Base-by-base conservation (phyloP, 1,140 invertebrate genomes). In the Drosophila ercepeae region DNA sequence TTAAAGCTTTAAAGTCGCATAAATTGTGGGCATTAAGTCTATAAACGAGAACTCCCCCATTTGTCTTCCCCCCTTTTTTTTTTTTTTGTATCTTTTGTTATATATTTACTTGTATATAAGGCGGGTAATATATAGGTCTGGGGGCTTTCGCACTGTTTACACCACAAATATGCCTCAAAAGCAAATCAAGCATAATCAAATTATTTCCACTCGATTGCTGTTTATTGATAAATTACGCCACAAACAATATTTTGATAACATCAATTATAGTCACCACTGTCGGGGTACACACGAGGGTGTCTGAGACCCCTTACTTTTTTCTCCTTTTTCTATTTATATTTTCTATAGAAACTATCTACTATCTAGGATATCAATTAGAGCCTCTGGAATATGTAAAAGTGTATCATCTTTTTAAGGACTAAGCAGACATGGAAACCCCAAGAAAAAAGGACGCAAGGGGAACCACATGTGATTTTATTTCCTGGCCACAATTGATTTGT, bases 161-260 rank as follows among this genome's bases (percentile, higher is more conserved):
- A 88, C 69, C 82, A 82, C 82, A 86, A 86, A 86, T 86, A 86
- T 88, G 81, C 77, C 81, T 81, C 81, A 71, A 91, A 90, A 82
- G 81, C 81, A 90, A 84, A 89, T 89, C 88, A 90, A 89, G 70
- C 78, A 89, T 90, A 90, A 90, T 90, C 88, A 90, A 90, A 90
- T 90, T 90, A 90, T 84, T 90, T 90, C 74, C 83, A 90, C 88
- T 78, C 76, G 89, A 90, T 84, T 90, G 89, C 65, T 89, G 88
- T 90, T 90, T 89, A 90, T 90, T 90, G 89, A 90, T 90, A 90
- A 90, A 90, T 90, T 90, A 79, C 78, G 84, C 89, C 83, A 89
- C 89, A 90, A 86, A 90, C 79, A 90, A 90, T 90, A 90, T 90
- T 90, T 90, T 90, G 89, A 90, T 90, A 90, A 83, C 82, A 90